Base-by-base conservation (phyloP, 2,888 invertebrate species). In the Microctonus hyperodae region DNA sequence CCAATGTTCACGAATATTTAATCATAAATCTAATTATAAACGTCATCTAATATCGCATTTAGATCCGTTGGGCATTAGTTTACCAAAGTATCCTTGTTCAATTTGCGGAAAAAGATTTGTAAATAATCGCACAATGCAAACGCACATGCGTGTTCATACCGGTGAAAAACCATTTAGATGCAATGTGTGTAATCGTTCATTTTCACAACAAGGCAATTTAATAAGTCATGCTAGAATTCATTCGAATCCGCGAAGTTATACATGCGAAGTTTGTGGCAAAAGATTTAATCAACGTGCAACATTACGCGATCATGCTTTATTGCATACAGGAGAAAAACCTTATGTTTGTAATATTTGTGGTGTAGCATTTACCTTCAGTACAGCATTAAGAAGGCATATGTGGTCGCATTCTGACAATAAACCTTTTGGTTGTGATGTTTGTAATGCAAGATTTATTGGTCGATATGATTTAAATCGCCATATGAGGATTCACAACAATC, bases 151-250 rank as follows among this genome's bases (percentile, higher is more conserved):
- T 0, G 88, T 88, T 78, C 88, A 88, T 71, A 88, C 88, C 0
- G 88, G 88, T 0, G 88, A 88, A 65, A 85, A 88, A 11, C 88
- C 88, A 0, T 88, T 86, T 68, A 86, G 86, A 7, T 88, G 88
- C 68, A 85, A 87, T 51, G 79, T 87, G 7, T 88, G 88, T 68
- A 80, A 85, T 0, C 87, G 87, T 69, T 85, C 87, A 0, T 88
- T 88, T 69, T 83, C 83, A 0, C 83, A 83, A 53, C 79, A 83
- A 62, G 83, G 83, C 0, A 83, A 84, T 68, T 69, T 84, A 0
- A 63, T 82, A 3, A 83, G 81, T 64, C 83, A 84, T 56, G 66
- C 73, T 22, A 78, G 77, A 58, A 81, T 83, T 56, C 83, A 83
- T 59, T 78, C 77, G 2, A 83, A 83, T 72, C 82, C 83, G 0